These are phyloP conservation scores for Vulpes ferrilata DNA, from an alignment of 2,113 vertebrate genomes.

Conservation along the genomic window DNA sequence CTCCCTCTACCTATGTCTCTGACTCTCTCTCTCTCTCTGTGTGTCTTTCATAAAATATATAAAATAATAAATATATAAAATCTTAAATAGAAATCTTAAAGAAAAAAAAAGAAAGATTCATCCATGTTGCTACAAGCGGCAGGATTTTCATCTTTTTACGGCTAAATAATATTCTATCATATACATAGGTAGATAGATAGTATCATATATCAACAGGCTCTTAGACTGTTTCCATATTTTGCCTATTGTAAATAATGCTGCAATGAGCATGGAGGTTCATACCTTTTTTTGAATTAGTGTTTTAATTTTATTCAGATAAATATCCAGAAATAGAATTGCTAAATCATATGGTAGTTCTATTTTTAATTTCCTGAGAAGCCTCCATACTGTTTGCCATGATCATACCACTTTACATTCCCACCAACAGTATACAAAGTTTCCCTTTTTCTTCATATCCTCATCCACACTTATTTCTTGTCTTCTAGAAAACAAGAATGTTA, in stretches of 20 bases:
- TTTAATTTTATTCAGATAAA: neutral
- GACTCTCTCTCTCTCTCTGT: no score
- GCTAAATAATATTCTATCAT: neutral
- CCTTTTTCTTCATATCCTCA: neutral
- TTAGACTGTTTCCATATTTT: neutral
- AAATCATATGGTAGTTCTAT: neutral
- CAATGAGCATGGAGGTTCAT: neutral
- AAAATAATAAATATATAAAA: no score
- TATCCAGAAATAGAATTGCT: neutral
- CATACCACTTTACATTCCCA: neutral
- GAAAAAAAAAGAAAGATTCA: no score
- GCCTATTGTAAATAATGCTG: neutral
- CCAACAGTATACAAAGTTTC: neutral
- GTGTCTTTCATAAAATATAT: no score
- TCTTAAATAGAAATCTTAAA: no score
- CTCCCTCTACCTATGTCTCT: no score
- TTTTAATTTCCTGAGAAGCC: neutral
- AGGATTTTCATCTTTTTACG: neutral
- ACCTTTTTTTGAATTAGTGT: neutral
- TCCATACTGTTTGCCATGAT: neutral
- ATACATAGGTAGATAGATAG: no score
- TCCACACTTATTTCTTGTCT: neutral
- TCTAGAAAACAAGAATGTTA: neutral
- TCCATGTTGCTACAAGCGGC: neutral
- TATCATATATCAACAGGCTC: no score